Evolutionary conservation across 1,140 invertebrate species (phyloP).

Genomic region (Brachionus rotundiformis): DNA sequence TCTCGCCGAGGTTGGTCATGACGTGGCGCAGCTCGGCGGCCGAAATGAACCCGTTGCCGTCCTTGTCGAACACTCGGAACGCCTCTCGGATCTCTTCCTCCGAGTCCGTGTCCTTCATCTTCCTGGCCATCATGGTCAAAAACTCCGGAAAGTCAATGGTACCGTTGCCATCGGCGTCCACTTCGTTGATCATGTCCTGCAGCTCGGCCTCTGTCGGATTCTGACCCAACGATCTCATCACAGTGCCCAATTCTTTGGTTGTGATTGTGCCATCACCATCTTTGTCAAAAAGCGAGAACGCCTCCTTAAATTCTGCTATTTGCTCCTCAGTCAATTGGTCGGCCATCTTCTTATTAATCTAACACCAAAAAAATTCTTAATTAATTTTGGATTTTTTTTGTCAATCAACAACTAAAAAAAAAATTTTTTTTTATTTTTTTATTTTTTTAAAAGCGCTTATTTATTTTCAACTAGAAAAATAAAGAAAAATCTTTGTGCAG

Average conservation of each 20-base stretch:
- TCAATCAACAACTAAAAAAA: not conserved
- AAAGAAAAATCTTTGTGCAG: not conserved
- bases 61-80: conserved; percentile 79
- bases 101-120: conserved; percentile 97
- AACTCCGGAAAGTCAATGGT: conserved; percentile 98
- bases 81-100: conserved; percentile 75
- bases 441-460: conserved; percentile 2
- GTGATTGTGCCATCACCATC: conserved; percentile 99
- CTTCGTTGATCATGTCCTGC: conserved; percentile 99
- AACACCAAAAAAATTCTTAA: not conserved
- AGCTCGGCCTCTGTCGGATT: conserved; percentile 99
- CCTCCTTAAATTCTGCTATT: conserved; percentile 98
- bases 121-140: conserved; percentile 96
- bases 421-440: too few relatives aligned
- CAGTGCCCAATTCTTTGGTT: conserved; percentile 97
- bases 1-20: conserved; percentile 90
- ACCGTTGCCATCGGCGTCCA: conserved; percentile 97
- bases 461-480: conserved; percentile 1
- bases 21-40: conserved; percentile 85
- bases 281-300: conserved; percentile 98
- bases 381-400: not conserved
- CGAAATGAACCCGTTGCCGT: conserved; percentile 86
- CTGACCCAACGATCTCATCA: conserved; percentile 96
- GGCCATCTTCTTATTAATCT: conserved; percentile 67
- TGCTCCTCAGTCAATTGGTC: conserved; percentile 97